phyloP scores from a whole-genome alignment of 2,797 vertebrate species.

The Neosalanx taihuensis region DNA sequence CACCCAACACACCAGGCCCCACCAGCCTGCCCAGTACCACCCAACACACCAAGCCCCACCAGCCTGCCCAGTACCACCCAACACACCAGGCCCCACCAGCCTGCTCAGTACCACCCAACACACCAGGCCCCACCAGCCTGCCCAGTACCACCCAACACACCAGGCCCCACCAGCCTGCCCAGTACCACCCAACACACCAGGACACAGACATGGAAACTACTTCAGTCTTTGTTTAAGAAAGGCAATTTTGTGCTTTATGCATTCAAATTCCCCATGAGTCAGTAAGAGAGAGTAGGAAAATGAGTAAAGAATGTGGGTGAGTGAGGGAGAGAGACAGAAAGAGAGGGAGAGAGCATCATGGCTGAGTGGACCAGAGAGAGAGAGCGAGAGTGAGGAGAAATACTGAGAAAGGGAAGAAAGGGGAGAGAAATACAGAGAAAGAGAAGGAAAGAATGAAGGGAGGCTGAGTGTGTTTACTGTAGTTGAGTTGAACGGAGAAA shows the following conservation, averaged over 20 bases:
- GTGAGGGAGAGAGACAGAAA: neutral
- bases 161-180: neutral
- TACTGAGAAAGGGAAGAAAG: constrained; percentile 21
- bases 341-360: neutral
- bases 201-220: neutral
- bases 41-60: too few relatives aligned
- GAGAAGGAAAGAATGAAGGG: constrained; percentile 18
- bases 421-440: neutral
- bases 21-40: too few relatives aligned
- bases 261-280: neutral
- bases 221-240: constrained; percentile 7
- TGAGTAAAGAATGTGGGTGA: neutral
- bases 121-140: too few relatives aligned
- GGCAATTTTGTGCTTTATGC: neutral
- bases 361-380: neutral
- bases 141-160: too few relatives aligned
- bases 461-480: neutral
- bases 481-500: neutral
- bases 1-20: too few relatives aligned
- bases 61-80: too few relatives aligned
- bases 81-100: too few relatives aligned
- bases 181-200: constrained; percentile 14
- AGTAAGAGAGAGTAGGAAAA: constrained; percentile 14
- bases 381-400: constrained; percentile 21
- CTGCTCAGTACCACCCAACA: too few relatives aligned